Evolutionary conservation across 2,113 vertebrate species (phyloP).

Genomic region (pig (Sus scrofa)): DNA sequence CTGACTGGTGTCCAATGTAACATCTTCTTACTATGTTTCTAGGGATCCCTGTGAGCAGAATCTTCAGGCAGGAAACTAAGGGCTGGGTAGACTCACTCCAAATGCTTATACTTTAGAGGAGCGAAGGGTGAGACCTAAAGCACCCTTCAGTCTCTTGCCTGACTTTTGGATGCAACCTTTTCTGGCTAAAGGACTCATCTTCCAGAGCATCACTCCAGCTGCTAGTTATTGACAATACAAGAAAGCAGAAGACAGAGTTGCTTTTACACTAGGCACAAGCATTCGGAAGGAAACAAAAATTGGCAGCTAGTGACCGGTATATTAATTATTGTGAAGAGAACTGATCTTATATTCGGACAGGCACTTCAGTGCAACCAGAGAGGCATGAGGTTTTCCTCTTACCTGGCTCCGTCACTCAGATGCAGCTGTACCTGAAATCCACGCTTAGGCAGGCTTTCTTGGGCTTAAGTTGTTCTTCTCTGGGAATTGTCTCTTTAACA

Average conservation of each 20-base stretch:
- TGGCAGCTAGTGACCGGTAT: not conserved
- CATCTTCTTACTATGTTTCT: not conserved
- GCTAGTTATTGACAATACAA: not conserved
- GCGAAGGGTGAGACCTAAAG: not conserved
- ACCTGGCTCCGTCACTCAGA: not conserved
- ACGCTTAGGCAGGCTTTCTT: not conserved
- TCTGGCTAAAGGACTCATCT: not conserved
- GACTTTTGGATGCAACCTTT: not conserved
- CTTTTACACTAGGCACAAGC: not conserved
- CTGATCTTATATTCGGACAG: not conserved
- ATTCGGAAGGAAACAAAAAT: constrained; percentile 6
- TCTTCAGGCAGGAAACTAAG: not conserved
- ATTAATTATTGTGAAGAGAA: not conserved
- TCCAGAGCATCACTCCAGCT: not conserved
- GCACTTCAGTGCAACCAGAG: not conserved
- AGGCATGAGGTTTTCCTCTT: not conserved
- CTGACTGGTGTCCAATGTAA: not conserved
- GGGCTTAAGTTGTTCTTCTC: not conserved
- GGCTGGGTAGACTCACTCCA: not conserved
- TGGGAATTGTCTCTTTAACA: not conserved
- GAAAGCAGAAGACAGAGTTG: not conserved
- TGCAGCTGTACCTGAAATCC: not conserved
- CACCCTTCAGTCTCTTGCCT: not conserved
- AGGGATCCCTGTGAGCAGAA: not conserved
- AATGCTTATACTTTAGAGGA: not conserved